Percentiles rank a stretch among this genome's conserved stretches.
Evolutionary conservation across 2,888 invertebrate genomes (phyloP).

Genomic region (Drosophila hamatofila): DNA sequence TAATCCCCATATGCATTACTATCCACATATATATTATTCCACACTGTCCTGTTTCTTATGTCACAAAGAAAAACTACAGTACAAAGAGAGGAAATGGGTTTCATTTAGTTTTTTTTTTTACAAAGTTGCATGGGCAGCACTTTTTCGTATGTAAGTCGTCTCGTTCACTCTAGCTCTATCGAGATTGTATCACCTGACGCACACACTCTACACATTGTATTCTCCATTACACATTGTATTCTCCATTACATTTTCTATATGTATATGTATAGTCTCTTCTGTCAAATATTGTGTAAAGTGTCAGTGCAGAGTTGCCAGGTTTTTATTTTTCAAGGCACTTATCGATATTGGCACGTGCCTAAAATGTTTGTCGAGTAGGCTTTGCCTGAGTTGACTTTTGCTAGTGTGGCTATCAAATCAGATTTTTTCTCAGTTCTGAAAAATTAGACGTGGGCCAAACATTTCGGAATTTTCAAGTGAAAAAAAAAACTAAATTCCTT

Average conservation of each 20-base stretch:
- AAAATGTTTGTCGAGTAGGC: constrained; percentile 38
- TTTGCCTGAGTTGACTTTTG: constrained; percentile 18
- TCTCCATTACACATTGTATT: constrained; percentile 8
- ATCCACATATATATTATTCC: background rate
- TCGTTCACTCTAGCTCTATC: too few relatives aligned
- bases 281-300: constrained; percentile 1
- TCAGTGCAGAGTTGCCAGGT: constrained; percentile 24
- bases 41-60: background rate
- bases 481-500: constrained; percentile 30
- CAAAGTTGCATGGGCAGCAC: background rate
- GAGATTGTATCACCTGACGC: too few relatives aligned
- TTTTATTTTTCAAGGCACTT: background rate
- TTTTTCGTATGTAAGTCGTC: too few relatives aligned
- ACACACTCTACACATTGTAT: too few relatives aligned
- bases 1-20: constrained; percentile 9
- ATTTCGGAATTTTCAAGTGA: constrained; percentile 33
- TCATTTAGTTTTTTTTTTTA: background rate
- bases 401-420: background rate
- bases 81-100: background rate
- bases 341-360: constrained; percentile 23
- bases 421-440: constrained; percentile 44
- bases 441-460: constrained; percentile 51
- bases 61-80: background rate
- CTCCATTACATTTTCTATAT: background rate
- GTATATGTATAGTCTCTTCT: background rate